These are phyloP conservation scores for Xyrichtys novacula DNA, from an alignment of 2,797 vertebrate species.

Conservation along the genomic window DNA sequence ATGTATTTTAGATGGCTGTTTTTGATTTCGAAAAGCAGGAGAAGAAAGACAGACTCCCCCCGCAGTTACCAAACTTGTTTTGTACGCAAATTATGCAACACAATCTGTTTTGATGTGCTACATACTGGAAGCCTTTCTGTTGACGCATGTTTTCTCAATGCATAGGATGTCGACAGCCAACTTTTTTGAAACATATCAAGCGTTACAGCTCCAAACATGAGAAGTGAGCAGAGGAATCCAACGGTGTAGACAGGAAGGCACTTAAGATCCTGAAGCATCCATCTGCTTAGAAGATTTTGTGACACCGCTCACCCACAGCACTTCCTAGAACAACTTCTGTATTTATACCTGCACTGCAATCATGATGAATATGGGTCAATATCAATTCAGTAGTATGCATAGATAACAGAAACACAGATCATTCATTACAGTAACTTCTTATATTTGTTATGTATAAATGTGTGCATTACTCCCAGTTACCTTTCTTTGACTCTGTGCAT, in stretches of 20 bases:
- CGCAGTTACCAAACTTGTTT: slow-evolving; percentile 67
- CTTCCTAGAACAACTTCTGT: background rate
- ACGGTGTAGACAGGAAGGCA: background rate
- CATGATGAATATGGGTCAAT: background rate
- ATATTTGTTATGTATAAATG: too few species aligned
- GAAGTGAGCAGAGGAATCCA: background rate
- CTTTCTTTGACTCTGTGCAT: too few species aligned
- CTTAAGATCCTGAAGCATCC: background rate
- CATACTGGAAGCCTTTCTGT: slow-evolving; percentile 7
- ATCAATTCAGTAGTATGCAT: background rate
- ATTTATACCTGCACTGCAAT: background rate
- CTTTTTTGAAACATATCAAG: slow-evolving; percentile 25
- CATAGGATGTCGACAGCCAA: background rate
- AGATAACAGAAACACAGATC: too few species aligned
- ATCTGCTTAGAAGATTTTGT: background rate
- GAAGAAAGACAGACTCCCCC: slow-evolving; percentile 71
- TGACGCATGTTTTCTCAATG: slow-evolving; percentile 15
- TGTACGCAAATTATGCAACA: slow-evolving; percentile 57
- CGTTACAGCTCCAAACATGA: background rate
- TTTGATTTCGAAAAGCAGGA: slow-evolving; percentile 78
- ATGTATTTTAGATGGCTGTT: slow-evolving; percentile 83
- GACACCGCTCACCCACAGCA: background rate
- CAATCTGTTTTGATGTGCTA: slow-evolving; percentile 37
- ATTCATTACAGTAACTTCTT: too few species aligned
- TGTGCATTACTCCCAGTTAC: too few species aligned